Evolutionary conservation across 2,113 vertebrate species (phyloP).

Genomic region (Charina bottae): DNA sequence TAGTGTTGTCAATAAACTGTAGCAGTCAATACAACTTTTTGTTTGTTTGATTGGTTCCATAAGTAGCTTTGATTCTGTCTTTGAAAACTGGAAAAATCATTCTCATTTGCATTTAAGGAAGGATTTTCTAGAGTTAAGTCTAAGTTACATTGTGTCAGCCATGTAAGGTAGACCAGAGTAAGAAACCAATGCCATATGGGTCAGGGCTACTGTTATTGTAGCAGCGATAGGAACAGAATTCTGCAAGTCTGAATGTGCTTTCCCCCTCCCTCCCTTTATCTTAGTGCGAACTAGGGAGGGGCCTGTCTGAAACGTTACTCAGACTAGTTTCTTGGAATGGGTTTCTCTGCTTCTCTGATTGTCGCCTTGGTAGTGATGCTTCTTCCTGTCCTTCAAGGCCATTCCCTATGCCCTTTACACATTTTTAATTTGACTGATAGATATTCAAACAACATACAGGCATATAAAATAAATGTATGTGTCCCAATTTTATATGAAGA

Average conservation of each 20-base stretch:
- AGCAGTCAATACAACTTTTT: background rate
- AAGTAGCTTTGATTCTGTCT: background rate
- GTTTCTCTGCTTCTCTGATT: background rate
- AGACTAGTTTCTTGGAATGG: background rate
- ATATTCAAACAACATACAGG: background rate
- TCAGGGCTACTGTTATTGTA: background rate
- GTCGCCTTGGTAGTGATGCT: background rate
- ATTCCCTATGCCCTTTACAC: background rate
- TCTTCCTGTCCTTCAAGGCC: background rate
- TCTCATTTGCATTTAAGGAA: background rate
- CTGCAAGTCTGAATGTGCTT: background rate
- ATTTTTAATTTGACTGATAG: background rate
- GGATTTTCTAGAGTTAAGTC: constrained; percentile 22
- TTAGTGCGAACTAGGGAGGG: background rate
- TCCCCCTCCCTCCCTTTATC: background rate
- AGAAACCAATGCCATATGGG: background rate
- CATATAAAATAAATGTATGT: background rate
- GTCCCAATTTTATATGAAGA: background rate
- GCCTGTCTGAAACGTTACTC: background rate
- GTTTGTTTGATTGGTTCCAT: background rate
- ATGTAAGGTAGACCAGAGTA: background rate
- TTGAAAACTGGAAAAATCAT: constrained; percentile 5
- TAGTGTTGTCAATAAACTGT: background rate
- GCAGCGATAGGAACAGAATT: background rate
- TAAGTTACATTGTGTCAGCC: background rate